Conservation (phyloP, 2,888 invertebrate genomes). For the Parnassius orleans region DNA sequence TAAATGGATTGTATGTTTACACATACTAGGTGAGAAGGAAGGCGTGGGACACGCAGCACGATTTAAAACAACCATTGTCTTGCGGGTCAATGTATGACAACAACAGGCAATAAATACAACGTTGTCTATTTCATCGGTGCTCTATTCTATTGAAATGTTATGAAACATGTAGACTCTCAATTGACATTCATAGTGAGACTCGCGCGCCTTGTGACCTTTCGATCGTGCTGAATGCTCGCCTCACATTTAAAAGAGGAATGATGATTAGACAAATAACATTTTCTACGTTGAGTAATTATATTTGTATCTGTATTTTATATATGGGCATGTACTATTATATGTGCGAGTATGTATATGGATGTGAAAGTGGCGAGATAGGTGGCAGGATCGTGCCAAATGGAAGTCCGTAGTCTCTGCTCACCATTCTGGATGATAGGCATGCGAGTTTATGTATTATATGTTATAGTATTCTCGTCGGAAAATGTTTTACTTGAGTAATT, state of each 20-base stretch:
- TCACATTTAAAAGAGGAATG: constrained; percentile 1
- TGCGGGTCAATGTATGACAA: constrained; percentile 21
- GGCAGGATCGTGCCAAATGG: too few relatives aligned
- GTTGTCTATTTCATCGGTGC: constrained; percentile 24
- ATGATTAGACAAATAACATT: constrained; percentile 15
- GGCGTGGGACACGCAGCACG: constrained; percentile 1
- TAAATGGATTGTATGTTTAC: constrained; percentile 8
- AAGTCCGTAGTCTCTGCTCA: too few relatives aligned
- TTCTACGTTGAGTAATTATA: neutral
- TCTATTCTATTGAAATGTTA: constrained; percentile 25
- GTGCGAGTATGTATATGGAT: too few relatives aligned
- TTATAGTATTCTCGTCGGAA: too few relatives aligned
- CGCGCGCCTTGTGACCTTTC: constrained; percentile 22
- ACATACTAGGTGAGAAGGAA: constrained; percentile 8
- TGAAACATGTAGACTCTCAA: constrained; percentile 20
- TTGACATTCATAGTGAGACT: constrained; percentile 21
- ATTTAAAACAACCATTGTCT: constrained; percentile 26
- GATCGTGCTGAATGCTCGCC: constrained; percentile 2
- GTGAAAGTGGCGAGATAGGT: too few relatives aligned
- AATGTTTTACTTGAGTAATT: too few relatives aligned
- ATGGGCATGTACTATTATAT: too few relatives aligned
- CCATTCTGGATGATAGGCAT: too few relatives aligned
- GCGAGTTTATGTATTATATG: too few relatives aligned
- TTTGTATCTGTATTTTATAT: too few relatives aligned
- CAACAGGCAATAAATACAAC: constrained; percentile 20